phyloP scores from a whole-genome alignment of 2,888 invertebrate genomes.

The Digitonthophagus gazella region DNA sequence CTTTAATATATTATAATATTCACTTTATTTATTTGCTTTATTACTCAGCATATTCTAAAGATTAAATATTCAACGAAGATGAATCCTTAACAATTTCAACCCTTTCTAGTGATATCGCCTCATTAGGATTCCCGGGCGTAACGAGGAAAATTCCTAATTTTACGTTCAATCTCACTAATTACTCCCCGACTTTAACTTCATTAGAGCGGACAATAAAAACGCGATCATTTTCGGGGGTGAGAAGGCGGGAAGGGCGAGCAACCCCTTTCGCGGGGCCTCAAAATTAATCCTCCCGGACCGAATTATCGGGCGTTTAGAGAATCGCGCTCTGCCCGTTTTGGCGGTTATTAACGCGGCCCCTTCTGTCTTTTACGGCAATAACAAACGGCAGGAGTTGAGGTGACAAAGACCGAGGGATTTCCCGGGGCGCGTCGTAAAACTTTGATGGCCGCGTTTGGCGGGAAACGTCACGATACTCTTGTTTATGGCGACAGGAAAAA shows the following conservation, averaged over 20 bases:
- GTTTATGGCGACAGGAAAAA: neutral
- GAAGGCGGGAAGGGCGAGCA: neutral
- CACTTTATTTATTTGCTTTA: too few species aligned
- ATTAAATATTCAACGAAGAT: too few species aligned
- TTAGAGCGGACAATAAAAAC: conserved; percentile 14
- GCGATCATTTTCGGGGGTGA: conserved; percentile 6
- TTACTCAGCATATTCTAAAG: too few species aligned
- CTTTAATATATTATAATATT: too few species aligned
- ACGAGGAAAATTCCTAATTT: conserved; percentile 22
- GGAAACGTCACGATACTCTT: neutral
- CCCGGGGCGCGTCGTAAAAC: conserved; percentile 15
- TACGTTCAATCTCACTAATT: conserved; percentile 26
- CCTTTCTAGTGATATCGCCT: too few species aligned
- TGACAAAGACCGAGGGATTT: conserved; percentile 29
- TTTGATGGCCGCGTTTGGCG: neutral
- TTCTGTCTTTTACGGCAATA: neutral
- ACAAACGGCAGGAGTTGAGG: neutral
- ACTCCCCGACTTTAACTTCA: conserved; percentile 14
- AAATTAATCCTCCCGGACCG: conserved; percentile 12
- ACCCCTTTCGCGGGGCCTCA: conserved; percentile 1
- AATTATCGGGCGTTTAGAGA: conserved; percentile 12
- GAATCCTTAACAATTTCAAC: too few species aligned
- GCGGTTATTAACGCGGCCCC: conserved; percentile 12
- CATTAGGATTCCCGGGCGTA: neutral
- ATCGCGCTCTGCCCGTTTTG: conserved; percentile 9